These are phyloP conservation scores for Lepetodrilus schrolli DNA, from an alignment of 2,888 invertebrate genomes.

Conservation along the genomic window DNA sequence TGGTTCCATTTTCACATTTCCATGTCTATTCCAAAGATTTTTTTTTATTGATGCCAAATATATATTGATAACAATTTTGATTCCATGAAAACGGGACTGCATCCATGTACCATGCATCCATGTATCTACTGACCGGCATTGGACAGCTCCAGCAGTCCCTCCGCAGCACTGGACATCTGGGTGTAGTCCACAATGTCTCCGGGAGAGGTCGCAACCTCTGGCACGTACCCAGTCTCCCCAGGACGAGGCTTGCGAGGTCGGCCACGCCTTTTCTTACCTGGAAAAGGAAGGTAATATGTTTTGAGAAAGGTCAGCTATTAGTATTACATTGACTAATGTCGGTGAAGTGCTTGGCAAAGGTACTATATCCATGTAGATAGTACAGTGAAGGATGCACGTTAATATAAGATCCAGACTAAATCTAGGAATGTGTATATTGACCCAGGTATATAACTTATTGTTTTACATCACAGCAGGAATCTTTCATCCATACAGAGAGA, in stretches of 20 bases:
- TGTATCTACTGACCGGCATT: constrained; percentile 63
- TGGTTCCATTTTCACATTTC: no score
- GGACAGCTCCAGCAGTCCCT: constrained; percentile 73
- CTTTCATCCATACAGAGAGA: no score
- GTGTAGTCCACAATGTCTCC: constrained; percentile 37
- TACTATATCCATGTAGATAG: no score
- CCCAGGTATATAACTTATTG: no score
- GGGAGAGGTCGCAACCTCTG: not conserved
- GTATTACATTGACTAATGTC: no score
- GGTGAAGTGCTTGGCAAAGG: no score
- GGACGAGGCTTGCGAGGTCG: constrained; percentile 55
- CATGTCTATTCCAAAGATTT: not conserved
- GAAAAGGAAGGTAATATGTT: no score
- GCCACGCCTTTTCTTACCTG: constrained; percentile 61
- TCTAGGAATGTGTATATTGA: not conserved
- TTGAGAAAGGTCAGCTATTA: no score
- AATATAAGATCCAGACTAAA: not conserved
- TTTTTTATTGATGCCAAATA: not conserved
- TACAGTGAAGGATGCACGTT: no score
- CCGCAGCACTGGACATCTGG: constrained; percentile 64
- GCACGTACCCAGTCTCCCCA: constrained; percentile 38
- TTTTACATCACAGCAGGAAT: no score
- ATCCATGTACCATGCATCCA: not conserved
- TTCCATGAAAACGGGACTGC: not conserved
- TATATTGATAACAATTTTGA: not conserved